Evolutionary conservation across 2,888 invertebrate genomes (phyloP).

Genomic region (Lissocephala sabroskyi): DNA sequence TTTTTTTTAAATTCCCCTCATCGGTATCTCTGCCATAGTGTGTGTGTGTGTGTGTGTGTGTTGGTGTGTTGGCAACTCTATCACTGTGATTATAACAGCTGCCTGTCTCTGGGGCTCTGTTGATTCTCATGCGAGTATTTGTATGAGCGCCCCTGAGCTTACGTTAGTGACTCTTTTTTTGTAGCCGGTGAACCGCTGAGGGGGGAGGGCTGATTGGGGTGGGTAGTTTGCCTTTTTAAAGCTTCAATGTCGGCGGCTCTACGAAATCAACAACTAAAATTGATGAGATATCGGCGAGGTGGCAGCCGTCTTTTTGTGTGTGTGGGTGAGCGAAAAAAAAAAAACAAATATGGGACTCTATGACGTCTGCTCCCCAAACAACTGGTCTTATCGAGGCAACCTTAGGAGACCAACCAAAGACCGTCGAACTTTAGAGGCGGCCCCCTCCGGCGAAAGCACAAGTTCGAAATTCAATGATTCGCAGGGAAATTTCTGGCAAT

Average conservation of each 20-base stretch:
- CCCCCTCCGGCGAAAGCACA: no score
- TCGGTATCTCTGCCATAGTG: neutral
- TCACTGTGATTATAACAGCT: no score
- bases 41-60: neutral
- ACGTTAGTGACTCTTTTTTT: no score
- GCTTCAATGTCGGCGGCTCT: conserved; percentile 13
- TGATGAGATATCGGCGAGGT: conserved; percentile 28
- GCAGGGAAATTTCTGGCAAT: no score
- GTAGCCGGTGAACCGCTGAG: neutral
- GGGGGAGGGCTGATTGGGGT: conserved; percentile 4
- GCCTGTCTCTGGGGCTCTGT: no score
- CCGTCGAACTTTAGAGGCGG: no score
- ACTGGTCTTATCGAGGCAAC: conserved; percentile 17
- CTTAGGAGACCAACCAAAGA: no score
- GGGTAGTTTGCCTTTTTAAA: conserved; percentile 19
- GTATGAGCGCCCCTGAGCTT: conserved; percentile 8
- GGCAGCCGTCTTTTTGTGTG: conserved; percentile 3
- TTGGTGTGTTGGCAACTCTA: neutral
- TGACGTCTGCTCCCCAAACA: conserved; percentile 25
- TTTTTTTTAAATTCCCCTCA: no score
- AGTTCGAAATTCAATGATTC: no score
- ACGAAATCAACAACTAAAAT: conserved; percentile 16
- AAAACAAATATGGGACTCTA: no score
- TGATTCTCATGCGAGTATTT: neutral
- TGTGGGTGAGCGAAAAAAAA: conserved; percentile 6